Base-by-base conservation (phyloP, 2,888 invertebrate species). In the Cactoblastis cactorum region DNA sequence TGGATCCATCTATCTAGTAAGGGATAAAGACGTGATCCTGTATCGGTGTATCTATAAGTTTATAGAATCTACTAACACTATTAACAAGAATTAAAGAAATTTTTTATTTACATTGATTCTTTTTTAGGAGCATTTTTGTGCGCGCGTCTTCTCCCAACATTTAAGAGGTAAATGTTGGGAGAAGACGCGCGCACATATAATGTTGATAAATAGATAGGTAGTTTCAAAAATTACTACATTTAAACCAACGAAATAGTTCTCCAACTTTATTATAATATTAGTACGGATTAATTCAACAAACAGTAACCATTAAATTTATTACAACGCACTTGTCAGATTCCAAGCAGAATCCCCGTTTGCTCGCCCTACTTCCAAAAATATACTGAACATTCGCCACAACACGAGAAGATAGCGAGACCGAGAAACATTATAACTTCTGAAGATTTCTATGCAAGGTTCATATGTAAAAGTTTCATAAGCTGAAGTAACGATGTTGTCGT, bases 311-410 rank as follows among this genome's bases (percentile, higher is more conserved):
- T 48, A 35, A 35, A 47, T 28, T 38, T 32, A 39, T 48, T 37
- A 53, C 45, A 52, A 37, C 47, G 50, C 52, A 55, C 52, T 52
- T 51, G 61, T 57, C 56, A 58, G 63, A 71, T 68, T 66, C 64
- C 62, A 64, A 68, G 57, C 62, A 63, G 67, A 71, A 68, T 64
- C 58, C 65, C 63, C 43, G 43, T 17, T 43, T 1, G 28, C 43
- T 61, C 67, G 71, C 54, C 71, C 71, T 71, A 74, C 61, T 69
- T 77, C 70, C 67, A 59, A 68, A 74, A 76, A 73, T 75, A 59
- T 49, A 49, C 53, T 48, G 59, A 62, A 53, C 59, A 67, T 63
- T 56, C 55, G 53, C 56, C 56, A 61, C 58, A 55, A 58, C 64
- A 57, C 62, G 60, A 61, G 65, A 62, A 59, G 62, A 59, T 58